Conservation (phyloP, 2,888 invertebrate species). For the Leptarthrus brevirostris region DNA sequence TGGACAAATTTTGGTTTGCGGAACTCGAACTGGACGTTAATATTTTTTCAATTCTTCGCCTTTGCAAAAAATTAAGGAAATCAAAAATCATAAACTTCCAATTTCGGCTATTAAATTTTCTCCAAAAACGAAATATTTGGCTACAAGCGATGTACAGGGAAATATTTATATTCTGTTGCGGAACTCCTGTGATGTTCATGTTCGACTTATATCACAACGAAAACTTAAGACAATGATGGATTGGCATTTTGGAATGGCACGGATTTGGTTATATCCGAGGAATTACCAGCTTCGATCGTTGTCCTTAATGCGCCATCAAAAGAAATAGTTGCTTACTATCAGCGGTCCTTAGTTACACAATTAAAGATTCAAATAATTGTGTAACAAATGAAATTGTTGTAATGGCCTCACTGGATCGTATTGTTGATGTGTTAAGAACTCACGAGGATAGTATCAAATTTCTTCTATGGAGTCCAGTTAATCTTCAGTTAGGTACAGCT, state of each 20-base stretch:
- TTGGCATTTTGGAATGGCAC: slow-evolving; percentile 68
- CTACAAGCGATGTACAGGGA: slow-evolving; percentile 61
- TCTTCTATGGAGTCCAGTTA: slow-evolving; percentile 64
- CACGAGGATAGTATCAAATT: slow-evolving; percentile 61
- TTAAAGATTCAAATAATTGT: slow-evolving; percentile 57
- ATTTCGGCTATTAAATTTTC: slow-evolving; percentile 62
- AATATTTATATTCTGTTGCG: slow-evolving; percentile 60
- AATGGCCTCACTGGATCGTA: slow-evolving; percentile 62
- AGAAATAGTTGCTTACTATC: slow-evolving; percentile 63
- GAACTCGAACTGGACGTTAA: slow-evolving; percentile 60
- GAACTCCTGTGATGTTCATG: slow-evolving; percentile 56
- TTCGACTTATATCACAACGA: slow-evolving; percentile 57
- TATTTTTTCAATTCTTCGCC: slow-evolving; percentile 57
- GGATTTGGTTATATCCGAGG: slow-evolving; percentile 64
- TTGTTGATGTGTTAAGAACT: slow-evolving; percentile 62
- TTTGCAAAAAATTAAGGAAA: slow-evolving; percentile 55
- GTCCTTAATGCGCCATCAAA: slow-evolving; percentile 61
- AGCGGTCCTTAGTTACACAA: slow-evolving; percentile 64
- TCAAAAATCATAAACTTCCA: slow-evolving; percentile 57
- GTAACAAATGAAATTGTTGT: slow-evolving; percentile 61
- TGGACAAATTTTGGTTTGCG: slow-evolving; percentile 60
- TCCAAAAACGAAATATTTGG: slow-evolving; percentile 61
- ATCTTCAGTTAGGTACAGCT: slow-evolving; percentile 63
- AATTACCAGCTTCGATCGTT: slow-evolving; percentile 61
- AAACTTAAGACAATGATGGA: slow-evolving; percentile 60